Percentiles rank a stretch among this genome's conserved stretches.
Evolutionary conservation across 2,113 vertebrate species (phyloP).

Genomic region (Ahaetulla prasina): DNA sequence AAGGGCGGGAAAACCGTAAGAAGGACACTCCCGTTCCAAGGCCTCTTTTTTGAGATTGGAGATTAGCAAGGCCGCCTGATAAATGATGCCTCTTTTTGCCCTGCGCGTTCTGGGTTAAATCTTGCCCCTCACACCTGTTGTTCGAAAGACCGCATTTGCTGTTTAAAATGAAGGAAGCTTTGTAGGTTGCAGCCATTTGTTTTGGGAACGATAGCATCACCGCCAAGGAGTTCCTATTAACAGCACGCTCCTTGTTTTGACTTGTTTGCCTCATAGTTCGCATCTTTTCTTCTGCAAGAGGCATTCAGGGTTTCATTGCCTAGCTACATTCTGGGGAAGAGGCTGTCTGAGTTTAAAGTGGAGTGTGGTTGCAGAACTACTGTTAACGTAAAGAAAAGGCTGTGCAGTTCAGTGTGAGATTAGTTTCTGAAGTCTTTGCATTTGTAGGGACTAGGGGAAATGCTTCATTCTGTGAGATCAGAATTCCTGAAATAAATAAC

Average conservation of each 20-base stretch:
- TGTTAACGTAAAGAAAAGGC: neutral
- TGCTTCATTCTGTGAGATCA: neutral
- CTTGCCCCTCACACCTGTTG: neutral
- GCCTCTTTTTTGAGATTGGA: neutral
- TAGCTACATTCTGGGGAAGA: neutral
- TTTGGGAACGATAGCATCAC: neutral
- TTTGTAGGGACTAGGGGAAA: neutral
- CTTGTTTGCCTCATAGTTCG: neutral
- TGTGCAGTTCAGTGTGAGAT: neutral
- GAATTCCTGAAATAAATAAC: constrained; percentile 17
- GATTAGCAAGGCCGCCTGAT: neutral
- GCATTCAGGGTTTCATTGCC: neutral
- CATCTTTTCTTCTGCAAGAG: neutral
- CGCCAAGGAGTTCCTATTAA: neutral
- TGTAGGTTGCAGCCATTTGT: neutral
- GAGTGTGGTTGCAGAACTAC: neutral
- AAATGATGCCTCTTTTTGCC: neutral
- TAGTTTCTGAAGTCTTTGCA: neutral
- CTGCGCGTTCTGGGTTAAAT: neutral
- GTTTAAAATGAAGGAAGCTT: neutral
- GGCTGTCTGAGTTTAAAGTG: neutral
- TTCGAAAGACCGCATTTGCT: neutral
- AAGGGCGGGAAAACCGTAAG: neutral
- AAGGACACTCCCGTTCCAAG: neutral
- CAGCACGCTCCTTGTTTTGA: neutral